Conservation (phyloP, 2,888 invertebrate genomes). For the Sipha maydis region DNA sequence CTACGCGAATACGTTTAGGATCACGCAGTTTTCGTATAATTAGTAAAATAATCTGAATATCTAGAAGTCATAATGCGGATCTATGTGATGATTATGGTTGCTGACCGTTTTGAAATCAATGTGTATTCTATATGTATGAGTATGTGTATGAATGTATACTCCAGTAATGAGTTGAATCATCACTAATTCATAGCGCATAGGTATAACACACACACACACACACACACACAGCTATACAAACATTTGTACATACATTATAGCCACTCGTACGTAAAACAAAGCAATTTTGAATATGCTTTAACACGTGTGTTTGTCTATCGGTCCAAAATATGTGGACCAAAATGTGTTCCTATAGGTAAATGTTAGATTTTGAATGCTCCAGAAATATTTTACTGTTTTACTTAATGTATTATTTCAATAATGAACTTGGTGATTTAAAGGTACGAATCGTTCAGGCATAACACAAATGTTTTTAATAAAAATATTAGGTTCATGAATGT, state of each 20-base stretch:
- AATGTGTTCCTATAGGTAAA: neutral
- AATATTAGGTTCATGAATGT: too few species aligned
- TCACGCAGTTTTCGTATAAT: neutral
- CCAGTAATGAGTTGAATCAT: slow-evolving; percentile 58
- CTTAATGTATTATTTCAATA: neutral
- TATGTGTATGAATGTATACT: slow-evolving; percentile 26
- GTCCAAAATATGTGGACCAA: neutral
- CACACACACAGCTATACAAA: neutral
- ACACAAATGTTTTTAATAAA: too few species aligned
- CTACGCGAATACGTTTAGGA: neutral
- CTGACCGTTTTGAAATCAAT: slow-evolving; percentile 37
- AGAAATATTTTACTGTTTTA: neutral
- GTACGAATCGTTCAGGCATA: neutral
- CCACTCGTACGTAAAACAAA: neutral
- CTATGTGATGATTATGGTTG: neutral
- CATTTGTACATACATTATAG: neutral
- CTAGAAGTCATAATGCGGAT: neutral
- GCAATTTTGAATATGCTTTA: slow-evolving; percentile 24
- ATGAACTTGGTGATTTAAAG: neutral
- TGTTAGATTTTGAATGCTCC: neutral
- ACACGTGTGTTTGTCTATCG: slow-evolving; percentile 16
- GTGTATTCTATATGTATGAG: neutral
- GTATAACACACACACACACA: neutral
- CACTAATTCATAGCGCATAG: slow-evolving; percentile 57
- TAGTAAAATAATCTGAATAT: slow-evolving; percentile 2